Base-by-base conservation (phyloP, 1,140 invertebrate species). In the Zaprionus inermis region DNA sequence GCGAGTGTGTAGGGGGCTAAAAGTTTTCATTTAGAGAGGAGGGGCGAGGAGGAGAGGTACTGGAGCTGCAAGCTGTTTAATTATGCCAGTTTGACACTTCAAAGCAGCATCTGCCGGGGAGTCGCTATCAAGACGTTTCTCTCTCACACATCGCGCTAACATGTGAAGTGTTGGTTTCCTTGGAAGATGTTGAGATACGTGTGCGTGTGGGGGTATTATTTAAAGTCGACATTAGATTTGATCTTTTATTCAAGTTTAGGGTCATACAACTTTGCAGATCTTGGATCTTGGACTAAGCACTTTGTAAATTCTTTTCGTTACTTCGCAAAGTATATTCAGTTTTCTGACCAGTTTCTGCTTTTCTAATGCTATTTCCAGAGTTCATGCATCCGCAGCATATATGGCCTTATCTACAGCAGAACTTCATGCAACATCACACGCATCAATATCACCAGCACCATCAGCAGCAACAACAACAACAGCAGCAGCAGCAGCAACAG, bases 321-420 rank as follows among this genome's bases (percentile, higher is more conserved):
- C 1, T 38, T 38, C 0, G 1, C 36, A n/a, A 2, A 9, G 38
- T 16, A 2, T 7, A 5, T 38, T 38, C 38, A 3, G 38, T 44
- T 44, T 44, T 3, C n/a, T 9, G 6, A 44, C 14, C 28, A 9
- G 18, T 46, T 5, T 44, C 63, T 34, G 30, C 10, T 11, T 16
- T 34, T 16, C 59, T 63, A 32, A n/a, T 51, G 24, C 24, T 10
- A 6, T 34, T 73, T 55, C 24, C 76, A 92, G 92, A 92, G 77
- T 92, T 92, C 78, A 92, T 92, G 76, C 92, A 92, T 90, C 92
- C 92, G 66, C 92, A 92, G 84, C 91, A 92, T 91, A 92, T 92
- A 76, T 92, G 92, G 92, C 92, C 92, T 92, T 92, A 92, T 91
- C 80, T 92, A 69, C 92, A 92, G 81, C 92, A 92, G 72, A 92